Evolutionary conservation across 2,113 vertebrate genomes (phyloP), one percentile per base, ranked within the genome.

Genomic region (Leucopternis melanops): DNA sequence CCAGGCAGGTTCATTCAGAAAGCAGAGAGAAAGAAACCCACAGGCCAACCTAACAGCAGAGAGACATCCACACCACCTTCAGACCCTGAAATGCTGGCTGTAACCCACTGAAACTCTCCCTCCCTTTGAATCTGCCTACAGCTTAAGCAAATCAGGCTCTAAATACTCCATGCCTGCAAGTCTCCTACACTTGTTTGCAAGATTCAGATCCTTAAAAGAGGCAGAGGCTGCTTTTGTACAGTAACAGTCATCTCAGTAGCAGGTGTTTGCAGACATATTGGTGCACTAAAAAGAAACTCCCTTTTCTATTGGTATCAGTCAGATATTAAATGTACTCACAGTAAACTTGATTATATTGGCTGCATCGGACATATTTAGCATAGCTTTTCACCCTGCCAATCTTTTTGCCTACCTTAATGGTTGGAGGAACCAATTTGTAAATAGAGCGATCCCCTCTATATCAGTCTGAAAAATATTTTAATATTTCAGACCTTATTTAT

Each of bases 1-100:
- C n/a, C 72, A 78, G 42, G 50, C 29, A 82, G 81, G 32, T 81
- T 84, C 59, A 63, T 88, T 93, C 81, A 90, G 81, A 49, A 93
- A 88, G 54, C 36, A 77, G 67, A 59, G 61, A 86, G 62, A 70
- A 80, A 90, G 44, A 73, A 90, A 74, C 27, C 65, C 74, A 57
- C 58, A 85, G 69, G 71, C 61, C 70, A 95, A 52, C 23, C 52
- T 12, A 78, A 14, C 26, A 94, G 57, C 73, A 81, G 40, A 81
- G 72, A 78, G 52, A 78, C 36, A 84, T 12, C 47, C 62, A 63
- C n/a, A 80, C 13, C 44, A 67, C 32, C n/a, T 71, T 89, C 77
- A 81, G 86, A 75, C 65, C 62, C 61, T 40, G 58, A 88, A 88
- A 74, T 3, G 3, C 6, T 61, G 63, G 27, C 63, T 74, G 34